These are phyloP conservation scores for Euschistus heros DNA, from an alignment of 1,140 invertebrate species.

Conservation along the genomic window DNA sequence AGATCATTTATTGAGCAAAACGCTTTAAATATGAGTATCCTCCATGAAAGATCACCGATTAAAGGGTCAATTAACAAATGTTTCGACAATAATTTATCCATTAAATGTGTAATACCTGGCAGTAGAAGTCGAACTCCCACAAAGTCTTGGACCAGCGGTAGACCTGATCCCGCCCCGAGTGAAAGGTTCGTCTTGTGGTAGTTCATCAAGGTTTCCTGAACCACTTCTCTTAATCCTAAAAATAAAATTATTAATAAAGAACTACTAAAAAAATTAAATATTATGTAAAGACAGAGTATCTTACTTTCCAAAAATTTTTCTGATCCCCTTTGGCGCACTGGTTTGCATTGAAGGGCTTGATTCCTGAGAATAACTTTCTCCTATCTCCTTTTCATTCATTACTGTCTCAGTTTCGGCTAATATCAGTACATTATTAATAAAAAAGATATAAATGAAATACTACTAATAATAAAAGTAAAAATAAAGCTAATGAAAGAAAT, in stretches of 20 bases:
- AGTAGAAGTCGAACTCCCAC: constrained; percentile 34
- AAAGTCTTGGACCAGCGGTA: constrained; percentile 63
- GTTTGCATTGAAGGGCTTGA: constrained; percentile 41
- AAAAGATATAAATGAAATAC: too few species aligned
- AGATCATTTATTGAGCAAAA: too few species aligned
- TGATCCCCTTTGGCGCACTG: constrained; percentile 43
- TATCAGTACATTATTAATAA: too few species aligned
- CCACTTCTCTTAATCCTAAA: constrained; percentile 54
- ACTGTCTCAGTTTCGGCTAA: constrained; percentile 57
- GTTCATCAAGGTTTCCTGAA: constrained; percentile 57
- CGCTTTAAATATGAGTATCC: too few species aligned
- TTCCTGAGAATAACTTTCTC: constrained; percentile 35
- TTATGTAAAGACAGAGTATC: constrained; percentile 17
- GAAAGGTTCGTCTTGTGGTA: constrained; percentile 49
- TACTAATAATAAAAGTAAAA: neutral
- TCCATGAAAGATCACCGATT: too few species aligned
- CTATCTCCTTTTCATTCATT: constrained; percentile 35
- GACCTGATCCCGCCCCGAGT: constrained; percentile 59
- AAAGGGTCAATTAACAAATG: too few species aligned
- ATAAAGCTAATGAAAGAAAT: neutral
- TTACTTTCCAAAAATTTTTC: constrained; percentile 56
- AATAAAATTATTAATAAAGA: neutral
- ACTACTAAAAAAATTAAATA: neutral
- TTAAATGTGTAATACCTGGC: neutral
- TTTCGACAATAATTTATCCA: neutral